Base-by-base conservation (phyloP, 2,888 invertebrate species). In the Drosophila buzzatii region DNA sequence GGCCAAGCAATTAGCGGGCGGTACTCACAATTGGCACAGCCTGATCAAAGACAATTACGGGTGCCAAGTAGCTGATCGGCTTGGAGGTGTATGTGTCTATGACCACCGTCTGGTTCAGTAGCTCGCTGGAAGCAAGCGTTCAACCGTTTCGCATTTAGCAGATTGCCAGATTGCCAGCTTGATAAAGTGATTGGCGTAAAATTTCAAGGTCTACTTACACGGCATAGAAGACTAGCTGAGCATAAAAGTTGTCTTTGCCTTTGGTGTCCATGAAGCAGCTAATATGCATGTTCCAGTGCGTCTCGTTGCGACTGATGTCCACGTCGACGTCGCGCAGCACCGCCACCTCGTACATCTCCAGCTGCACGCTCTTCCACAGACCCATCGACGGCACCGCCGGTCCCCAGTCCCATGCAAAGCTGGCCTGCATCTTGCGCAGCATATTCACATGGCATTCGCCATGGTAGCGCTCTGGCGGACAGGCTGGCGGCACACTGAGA, bases 361-460 rank as follows among this genome's bases (percentile, higher is more conserved):
- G 92, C 68, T 94, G 94, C 1, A 96, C 95, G 27, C 94, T 92
- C 94, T 96, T 96, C 92, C 99, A 99, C 64, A 99, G 95, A 53
- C 99, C 99, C 85, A 97, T 95, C 2, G 98, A 98, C 0, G 99
- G 98, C 79, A 98, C 97, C 0, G 99, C 97, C 4, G 99, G 97
- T 8, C 99, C 99, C 99, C 99, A 99, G 92, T 99, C 99, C 99
- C 99, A 99, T 39, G 96, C 94, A 92, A 98, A 99, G 1, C 98
- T 98, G 0, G 98, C 96, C 93, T 98, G 98, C 97, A 97, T 97
- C 93, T 98, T 98, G 55, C 98, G 94, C 56, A 99, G 94, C 93
- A 98, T 97, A 93, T 99, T 99, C 39, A 95, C 96, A 86, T 99
- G 98, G 85, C 99, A 99, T 92, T 98, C 98, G 0, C 99, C 99